Percentiles rank a stretch among this genome's conserved stretches.
These are phyloP conservation scores for Tragelaphus strepsiceros DNA, from an alignment of 2,113 vertebrate species.

Conservation along the genomic window DNA sequence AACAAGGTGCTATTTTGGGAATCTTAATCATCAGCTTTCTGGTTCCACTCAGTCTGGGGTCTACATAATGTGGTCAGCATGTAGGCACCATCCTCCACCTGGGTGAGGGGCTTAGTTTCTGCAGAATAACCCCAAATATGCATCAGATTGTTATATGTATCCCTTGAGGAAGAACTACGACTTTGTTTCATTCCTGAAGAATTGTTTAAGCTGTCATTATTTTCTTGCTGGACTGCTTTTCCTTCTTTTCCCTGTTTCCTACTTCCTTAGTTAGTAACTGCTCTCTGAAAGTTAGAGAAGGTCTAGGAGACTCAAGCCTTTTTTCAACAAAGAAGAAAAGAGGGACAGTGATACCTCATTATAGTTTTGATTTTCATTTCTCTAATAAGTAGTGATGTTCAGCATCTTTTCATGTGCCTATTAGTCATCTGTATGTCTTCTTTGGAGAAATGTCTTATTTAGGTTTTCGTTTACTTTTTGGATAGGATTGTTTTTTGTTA, in stretches of 20 bases:
- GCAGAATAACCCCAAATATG: not conserved
- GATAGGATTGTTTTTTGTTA: not conserved
- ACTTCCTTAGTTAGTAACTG: not conserved
- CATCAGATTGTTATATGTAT: not conserved
- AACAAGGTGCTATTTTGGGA: not conserved
- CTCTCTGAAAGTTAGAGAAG: not conserved
- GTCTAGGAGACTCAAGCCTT: not conserved
- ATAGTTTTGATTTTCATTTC: not conserved
- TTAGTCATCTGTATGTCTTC: not conserved
- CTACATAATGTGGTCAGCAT: not conserved
- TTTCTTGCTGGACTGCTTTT: not conserved
- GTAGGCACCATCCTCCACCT: not conserved
- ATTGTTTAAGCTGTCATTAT: not conserved
- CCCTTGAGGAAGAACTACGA: not conserved
- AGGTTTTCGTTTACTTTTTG: not conserved
- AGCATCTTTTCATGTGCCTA: not conserved
- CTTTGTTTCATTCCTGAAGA: not conserved
- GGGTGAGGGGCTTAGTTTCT: not conserved
- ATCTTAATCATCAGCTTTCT: not conserved
- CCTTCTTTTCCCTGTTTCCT: not conserved
- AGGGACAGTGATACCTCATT: not conserved
- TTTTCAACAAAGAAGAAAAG: not conserved
- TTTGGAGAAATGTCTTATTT: not conserved
- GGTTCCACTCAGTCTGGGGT: not conserved
- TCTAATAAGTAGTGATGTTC: not conserved